Percentiles rank a stretch among this genome's conserved stretches.
These are phyloP conservation scores for Ictalurus furcatus DNA, from an alignment of 2,113 vertebrate genomes.

Conservation along the genomic window DNA sequence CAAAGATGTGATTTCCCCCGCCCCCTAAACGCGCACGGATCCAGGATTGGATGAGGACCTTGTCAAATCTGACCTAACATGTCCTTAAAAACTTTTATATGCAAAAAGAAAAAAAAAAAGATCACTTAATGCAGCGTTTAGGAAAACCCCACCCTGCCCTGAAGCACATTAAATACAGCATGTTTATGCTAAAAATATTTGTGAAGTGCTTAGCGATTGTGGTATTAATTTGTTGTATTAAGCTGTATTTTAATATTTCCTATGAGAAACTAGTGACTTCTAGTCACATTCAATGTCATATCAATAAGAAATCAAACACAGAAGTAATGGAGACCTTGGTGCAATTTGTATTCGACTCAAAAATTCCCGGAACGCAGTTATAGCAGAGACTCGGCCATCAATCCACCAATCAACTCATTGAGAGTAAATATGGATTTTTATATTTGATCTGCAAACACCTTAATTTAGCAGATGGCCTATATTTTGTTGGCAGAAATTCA, in stretches of 20 bases:
- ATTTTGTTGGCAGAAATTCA: not conserved
- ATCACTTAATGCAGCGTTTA: no score
- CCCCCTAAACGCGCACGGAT: constrained; percentile 59
- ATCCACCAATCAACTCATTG: not conserved
- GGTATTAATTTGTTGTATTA: not conserved
- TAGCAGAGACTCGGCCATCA: not conserved
- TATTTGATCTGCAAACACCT: not conserved
- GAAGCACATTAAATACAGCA: not conserved
- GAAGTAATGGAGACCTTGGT: not conserved
- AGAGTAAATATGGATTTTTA: not conserved
- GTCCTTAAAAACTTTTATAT: not conserved
- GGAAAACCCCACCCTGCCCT: not conserved
- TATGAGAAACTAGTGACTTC: not conserved
- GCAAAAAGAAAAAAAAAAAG: not conserved
- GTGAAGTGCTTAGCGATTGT: not conserved
- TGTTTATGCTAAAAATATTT: not conserved
- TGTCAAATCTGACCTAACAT: not conserved
- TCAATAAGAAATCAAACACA: not conserved
- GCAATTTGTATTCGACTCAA: not conserved
- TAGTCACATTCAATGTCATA: not conserved
- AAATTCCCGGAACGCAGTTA: not conserved
- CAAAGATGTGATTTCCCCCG: constrained; percentile 33
- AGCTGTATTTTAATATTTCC: no score
- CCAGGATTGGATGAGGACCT: constrained; percentile 51
- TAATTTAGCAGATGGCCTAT: not conserved